Evolutionary conservation across 2,113 vertebrate species (phyloP).

Genomic region (Platycercus adscitus): DNA sequence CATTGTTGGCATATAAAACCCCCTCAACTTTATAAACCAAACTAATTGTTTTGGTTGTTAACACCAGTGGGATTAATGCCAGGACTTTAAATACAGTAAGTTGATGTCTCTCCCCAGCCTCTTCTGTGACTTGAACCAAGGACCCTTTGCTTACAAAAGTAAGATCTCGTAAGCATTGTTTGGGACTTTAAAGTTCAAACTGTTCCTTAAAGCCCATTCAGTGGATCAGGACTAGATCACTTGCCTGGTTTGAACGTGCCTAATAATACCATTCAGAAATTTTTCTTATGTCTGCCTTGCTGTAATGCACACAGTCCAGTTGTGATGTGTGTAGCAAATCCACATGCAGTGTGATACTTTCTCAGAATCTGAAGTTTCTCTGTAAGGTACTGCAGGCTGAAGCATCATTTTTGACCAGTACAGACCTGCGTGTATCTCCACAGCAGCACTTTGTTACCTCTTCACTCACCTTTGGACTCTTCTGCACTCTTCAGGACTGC

Average conservation of each 20-base stretch:
- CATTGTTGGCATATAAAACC: neutral
- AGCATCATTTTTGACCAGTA: neutral
- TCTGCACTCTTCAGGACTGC: neutral
- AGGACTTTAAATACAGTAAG: neutral
- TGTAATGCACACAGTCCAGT: neutral
- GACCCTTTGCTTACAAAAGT: neutral
- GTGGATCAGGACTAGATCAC: neutral
- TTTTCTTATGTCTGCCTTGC: neutral
- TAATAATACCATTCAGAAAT: neutral
- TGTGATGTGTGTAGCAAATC: accelerated
- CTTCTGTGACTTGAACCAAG: neutral
- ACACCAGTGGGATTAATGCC: neutral
- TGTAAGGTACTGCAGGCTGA: neutral
- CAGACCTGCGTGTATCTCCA: neutral
- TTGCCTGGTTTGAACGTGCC: neutral
- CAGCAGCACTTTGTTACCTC: neutral
- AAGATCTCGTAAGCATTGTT: neutral
- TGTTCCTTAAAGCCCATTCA: neutral
- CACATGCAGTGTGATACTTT: neutral
- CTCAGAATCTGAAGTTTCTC: neutral
- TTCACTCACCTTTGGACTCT: neutral
- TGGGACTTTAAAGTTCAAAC: neutral
- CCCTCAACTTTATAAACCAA: neutral
- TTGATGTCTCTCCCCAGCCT: neutral
- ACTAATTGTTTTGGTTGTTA: conserved; percentile 4